phyloP scores from a whole-genome alignment of 2,888 invertebrate species.

The Oxytorus armatus region DNA sequence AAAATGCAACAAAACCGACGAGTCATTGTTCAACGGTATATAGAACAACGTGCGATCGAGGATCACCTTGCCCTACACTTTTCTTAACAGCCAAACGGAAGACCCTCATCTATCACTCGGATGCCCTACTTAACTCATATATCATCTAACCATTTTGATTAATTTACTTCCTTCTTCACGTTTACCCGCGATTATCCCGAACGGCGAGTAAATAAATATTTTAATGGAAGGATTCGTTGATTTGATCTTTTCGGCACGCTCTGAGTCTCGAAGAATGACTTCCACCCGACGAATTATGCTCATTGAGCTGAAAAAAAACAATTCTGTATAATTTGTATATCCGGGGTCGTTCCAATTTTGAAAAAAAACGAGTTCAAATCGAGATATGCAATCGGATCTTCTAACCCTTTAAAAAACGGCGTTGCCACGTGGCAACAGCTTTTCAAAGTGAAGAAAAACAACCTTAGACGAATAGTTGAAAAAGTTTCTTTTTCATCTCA shows the following conservation, averaged over 20 bases:
- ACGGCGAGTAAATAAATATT: slow-evolving; percentile 47
- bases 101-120: slow-evolving; percentile 42
- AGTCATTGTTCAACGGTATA: background rate
- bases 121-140: background rate
- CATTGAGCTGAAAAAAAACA: slow-evolving; percentile 22
- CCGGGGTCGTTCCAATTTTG: background rate
- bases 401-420: no score
- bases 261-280: background rate
- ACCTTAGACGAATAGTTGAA: no score
- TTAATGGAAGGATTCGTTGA: slow-evolving; percentile 60
- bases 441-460: no score
- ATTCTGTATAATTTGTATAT: slow-evolving; percentile 31
- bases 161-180: slow-evolving; percentile 24
- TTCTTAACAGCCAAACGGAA: background rate
- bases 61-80: slow-evolving; percentile 13
- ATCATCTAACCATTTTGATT: slow-evolving; percentile 23
- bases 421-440: no score
- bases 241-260: slow-evolving; percentile 63
- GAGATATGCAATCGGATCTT: slow-evolving; percentile 6
- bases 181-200: slow-evolving; percentile 14
- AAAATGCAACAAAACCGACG: background rate
- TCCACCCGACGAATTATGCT: background rate
- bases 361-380: slow-evolving; percentile 11
- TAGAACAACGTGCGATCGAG: slow-evolving; percentile 1
- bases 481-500: no score